These are phyloP conservation scores for Thamnophis sirtalis DNA, from an alignment of 2,113 vertebrate genomes.

Conservation along the genomic window DNA sequence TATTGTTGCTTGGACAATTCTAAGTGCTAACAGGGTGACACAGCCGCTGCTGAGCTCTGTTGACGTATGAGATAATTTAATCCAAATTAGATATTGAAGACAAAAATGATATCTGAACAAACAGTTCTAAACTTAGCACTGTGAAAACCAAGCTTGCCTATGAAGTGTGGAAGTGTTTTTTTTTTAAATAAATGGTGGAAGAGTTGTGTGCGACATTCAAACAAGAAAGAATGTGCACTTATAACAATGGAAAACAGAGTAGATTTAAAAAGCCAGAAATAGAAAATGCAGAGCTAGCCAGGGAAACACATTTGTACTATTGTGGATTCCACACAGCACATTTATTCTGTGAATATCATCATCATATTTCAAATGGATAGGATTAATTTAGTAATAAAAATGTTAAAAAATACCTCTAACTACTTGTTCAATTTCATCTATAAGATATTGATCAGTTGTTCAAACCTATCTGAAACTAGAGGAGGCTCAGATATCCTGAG, in stretches of 20 bases:
- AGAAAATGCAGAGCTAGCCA: conserved; percentile 44
- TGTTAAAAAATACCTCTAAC: not conserved
- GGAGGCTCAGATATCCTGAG: not conserved
- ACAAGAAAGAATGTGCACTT: not conserved
- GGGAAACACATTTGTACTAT: conserved; percentile 35
- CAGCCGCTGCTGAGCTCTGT: conserved; percentile 19
- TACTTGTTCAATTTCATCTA: not conserved
- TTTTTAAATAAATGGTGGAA: conserved; percentile 37
- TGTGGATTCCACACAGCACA: conserved; percentile 7
- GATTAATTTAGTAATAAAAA: not conserved
- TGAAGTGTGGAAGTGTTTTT: conserved; percentile 43
- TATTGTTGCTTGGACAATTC: conserved; percentile 20
- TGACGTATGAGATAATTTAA: conserved; percentile 35
- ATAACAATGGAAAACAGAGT: not conserved
- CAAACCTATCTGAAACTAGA: not conserved
- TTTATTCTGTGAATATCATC: not conserved
- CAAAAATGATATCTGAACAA: conserved; percentile 21
- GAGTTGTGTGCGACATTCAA: conserved; percentile 15
- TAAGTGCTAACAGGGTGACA: conserved; percentile 14
- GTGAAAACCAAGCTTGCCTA: conserved; percentile 32
- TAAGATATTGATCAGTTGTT: not conserved
- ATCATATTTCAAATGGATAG: not conserved
- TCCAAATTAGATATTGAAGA: conserved; percentile 37
- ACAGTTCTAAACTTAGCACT: conserved; percentile 27
- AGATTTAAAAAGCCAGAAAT: conserved; percentile 11